Conservation (phyloP, 1,140 invertebrate genomes). For the Bursaphelenchus mucronatus region DNA sequence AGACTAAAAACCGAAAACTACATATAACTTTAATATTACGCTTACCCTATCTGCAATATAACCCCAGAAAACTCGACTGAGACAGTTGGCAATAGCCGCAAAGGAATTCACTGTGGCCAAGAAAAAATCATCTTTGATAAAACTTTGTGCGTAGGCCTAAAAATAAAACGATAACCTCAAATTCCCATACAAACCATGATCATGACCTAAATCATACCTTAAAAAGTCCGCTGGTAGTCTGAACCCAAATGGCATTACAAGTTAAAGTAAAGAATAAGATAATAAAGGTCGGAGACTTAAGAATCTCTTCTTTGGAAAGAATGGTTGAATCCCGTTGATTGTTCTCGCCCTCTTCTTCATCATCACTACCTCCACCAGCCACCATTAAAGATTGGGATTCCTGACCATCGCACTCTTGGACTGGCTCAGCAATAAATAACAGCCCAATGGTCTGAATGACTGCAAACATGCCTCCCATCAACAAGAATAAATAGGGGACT, state of each 20-base stretch:
- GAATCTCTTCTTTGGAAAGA: slow-evolving; percentile 1
- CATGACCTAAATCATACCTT: slow-evolving; percentile 28
- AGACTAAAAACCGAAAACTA: slow-evolving; percentile 26
- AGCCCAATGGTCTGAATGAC: slow-evolving; percentile 43
- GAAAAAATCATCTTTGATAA: slow-evolving; percentile 50
- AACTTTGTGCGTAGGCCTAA: slow-evolving; percentile 49
- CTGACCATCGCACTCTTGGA: not conserved
- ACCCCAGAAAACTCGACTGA: slow-evolving; percentile 48
- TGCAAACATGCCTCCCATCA: slow-evolving; percentile 37
- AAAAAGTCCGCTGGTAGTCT: slow-evolving; percentile 41
- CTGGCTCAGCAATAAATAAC: slow-evolving; percentile 39
- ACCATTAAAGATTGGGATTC: slow-evolving; percentile 6
- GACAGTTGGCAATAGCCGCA: slow-evolving; percentile 43
- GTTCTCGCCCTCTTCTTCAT: not conserved
- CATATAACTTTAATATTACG: slow-evolving; percentile 14
- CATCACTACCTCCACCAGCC: not conserved
- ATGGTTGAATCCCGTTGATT: not conserved
- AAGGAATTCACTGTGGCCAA: slow-evolving; percentile 52
- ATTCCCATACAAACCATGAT: slow-evolving; percentile 31
- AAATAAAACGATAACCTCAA: slow-evolving; percentile 9
- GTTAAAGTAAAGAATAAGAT: slow-evolving; percentile 33
- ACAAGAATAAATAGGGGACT: slow-evolving; percentile 44
- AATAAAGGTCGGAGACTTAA: slow-evolving; percentile 21
- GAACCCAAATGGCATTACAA: slow-evolving; percentile 40
- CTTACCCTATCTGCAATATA: slow-evolving; percentile 39